phyloP scores from a whole-genome alignment of 2,113 vertebrate genomes.

The Thalassoma bifasciatum region DNA sequence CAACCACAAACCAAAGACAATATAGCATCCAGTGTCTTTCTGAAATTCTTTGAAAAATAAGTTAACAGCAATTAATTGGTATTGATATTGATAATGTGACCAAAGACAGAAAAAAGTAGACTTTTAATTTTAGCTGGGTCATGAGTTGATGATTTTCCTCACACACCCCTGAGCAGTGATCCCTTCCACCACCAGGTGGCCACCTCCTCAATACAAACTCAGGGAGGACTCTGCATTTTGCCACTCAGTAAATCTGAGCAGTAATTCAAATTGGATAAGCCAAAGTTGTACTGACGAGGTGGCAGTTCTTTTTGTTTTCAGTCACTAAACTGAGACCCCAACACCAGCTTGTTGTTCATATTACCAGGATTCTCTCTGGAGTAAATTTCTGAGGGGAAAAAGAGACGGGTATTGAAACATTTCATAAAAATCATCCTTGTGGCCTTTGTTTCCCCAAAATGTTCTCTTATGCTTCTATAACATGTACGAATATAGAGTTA shows the following conservation, averaged over 20 bases:
- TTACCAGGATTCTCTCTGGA: conserved; percentile 79
- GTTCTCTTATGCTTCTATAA: neutral
- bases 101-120: conserved; percentile 5
- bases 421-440: neutral
- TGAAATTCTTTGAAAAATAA: too few relatives aligned
- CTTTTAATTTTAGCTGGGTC: neutral
- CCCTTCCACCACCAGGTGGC: conserved; percentile 74
- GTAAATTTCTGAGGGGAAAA: conserved; percentile 72
- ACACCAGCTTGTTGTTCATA: conserved; percentile 46
- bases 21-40: neutral
- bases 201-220: conserved; percentile 75
- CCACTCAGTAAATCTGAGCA: neutral
- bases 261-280: neutral
- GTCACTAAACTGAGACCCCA: conserved; percentile 46
- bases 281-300: conserved; percentile 61
- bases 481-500: neutral
- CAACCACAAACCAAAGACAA: conserved; percentile 37
- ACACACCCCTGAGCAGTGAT: conserved; percentile 12
- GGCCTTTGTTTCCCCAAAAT: conserved; percentile 5
- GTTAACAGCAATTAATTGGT: too few relatives aligned
- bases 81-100: neutral
- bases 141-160: neutral
- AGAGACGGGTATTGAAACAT: conserved; percentile 43
- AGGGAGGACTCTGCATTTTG: neutral
- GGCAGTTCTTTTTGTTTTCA: conserved; percentile 48